phyloP scores from a whole-genome alignment of 2,797 vertebrate genomes.

The Lagothrix lagotricha region DNA sequence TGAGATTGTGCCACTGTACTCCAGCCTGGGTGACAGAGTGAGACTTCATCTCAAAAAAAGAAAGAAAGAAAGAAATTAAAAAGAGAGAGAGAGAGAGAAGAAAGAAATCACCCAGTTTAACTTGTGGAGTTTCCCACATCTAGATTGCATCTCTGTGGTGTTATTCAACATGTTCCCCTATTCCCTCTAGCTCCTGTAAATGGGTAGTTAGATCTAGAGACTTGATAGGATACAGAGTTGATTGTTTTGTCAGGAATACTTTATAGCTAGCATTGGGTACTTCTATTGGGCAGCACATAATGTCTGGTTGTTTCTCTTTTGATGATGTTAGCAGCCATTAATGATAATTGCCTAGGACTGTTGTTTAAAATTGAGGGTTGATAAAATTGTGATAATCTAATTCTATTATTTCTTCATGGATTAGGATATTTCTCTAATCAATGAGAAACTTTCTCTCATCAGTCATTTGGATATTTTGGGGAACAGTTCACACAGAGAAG shows the following conservation, averaged over 20 bases:
- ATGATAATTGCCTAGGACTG: not conserved
- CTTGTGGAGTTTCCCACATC: not conserved
- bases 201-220: not conserved
- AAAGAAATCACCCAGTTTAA: not conserved
- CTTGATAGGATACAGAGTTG: not conserved
- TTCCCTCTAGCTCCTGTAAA: not conserved
- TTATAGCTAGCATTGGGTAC: not conserved
- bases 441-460: not conserved
- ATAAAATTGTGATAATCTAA: not conserved
- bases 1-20: too few relatives aligned
- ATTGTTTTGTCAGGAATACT: not conserved
- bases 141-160: not conserved
- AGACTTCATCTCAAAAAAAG: too few relatives aligned
- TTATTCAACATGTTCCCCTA: not conserved
- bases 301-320: not conserved
- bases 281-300: not conserved
- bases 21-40: too few relatives aligned
- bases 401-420: not conserved
- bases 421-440: not conserved
- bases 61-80: too few relatives aligned
- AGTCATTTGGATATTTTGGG: not conserved
- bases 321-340: not conserved
- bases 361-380: not conserved
- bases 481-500: constrained; percentile 10
- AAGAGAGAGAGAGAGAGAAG: too few relatives aligned